Evolutionary conservation across 2,888 invertebrate genomes (phyloP).

Genomic region (Matsumyia berberina): DNA sequence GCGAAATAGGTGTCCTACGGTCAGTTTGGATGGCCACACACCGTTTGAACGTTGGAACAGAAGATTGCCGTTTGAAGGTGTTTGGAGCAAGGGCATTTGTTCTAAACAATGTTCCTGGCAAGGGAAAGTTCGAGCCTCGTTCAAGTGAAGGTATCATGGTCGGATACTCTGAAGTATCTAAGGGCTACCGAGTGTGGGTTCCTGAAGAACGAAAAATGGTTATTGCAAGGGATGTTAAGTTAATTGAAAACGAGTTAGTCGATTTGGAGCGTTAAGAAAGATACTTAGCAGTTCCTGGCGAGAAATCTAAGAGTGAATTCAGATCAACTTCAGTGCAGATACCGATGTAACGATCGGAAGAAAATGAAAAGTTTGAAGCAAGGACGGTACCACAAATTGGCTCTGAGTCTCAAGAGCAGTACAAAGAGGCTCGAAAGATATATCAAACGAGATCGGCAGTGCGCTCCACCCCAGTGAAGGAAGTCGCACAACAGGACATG

Average conservation of each 20-base stretch:
- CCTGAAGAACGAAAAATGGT: slow-evolving; percentile 32
- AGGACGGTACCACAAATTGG: not conserved
- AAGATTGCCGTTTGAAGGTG: slow-evolving; percentile 29
- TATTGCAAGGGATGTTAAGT: slow-evolving; percentile 23
- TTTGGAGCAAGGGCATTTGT: slow-evolving; percentile 31
- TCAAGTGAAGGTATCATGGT: slow-evolving; percentile 30
- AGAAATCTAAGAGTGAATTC: not conserved
- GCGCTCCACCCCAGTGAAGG: not conserved
- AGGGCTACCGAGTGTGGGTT: slow-evolving; percentile 40
- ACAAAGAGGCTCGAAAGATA: not conserved
- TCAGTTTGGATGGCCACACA: slow-evolving; percentile 44
- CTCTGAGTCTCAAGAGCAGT: not conserved
- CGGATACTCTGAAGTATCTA: slow-evolving; percentile 25
- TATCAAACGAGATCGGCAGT: slow-evolving; percentile 22
- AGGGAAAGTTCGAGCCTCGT: slow-evolving; percentile 24
- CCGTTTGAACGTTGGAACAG: slow-evolving; percentile 70
- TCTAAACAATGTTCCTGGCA: slow-evolving; percentile 1
- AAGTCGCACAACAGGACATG: not conserved
- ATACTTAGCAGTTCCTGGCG: not conserved
- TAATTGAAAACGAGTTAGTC: slow-evolving; percentile 11
- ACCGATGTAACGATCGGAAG: not conserved
- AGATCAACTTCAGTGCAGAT: not conserved
- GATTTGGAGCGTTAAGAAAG: not conserved
- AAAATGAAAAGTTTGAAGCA: not conserved
- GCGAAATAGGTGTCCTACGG: slow-evolving; percentile 41